Evolutionary conservation across 1,140 invertebrate species (phyloP).

Genomic region (Lordiphosa mommai): DNA sequence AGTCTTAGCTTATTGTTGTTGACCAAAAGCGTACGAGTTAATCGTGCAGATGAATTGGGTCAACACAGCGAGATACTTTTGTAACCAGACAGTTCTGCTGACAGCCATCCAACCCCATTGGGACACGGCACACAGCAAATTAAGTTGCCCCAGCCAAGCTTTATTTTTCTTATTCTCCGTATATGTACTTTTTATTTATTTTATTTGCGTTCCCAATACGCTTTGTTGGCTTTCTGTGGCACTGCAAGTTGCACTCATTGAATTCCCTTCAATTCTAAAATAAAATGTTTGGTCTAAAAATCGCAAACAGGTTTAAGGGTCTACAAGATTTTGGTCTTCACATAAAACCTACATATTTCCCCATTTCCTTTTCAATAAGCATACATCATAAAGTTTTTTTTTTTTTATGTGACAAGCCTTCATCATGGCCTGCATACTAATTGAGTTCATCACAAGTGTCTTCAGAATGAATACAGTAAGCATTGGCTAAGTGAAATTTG

Average conservation of each 20-base stretch:
- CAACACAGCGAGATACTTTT: conserved; percentile 25
- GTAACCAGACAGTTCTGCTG: background rate
- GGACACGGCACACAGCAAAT: conserved; percentile 26
- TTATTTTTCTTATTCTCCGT: background rate
- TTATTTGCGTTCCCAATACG: conserved; percentile 34
- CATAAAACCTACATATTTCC: conserved; percentile 52
- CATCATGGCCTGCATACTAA: conserved; percentile 49
- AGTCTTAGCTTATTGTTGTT: conserved; percentile 10
- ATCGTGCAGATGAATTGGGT: conserved; percentile 57
- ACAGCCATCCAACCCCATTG: conserved; percentile 9
- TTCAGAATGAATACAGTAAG: conserved; percentile 25
- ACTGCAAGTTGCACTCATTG: background rate
- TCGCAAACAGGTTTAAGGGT: conserved; percentile 19
- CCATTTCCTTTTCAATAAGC: conserved; percentile 61
- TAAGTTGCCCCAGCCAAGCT: conserved; percentile 22
- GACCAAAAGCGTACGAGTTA: conserved; percentile 44
- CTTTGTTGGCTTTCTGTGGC: conserved; percentile 27
- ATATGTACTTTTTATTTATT: conserved; percentile 12
- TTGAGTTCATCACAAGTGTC: conserved; percentile 32
- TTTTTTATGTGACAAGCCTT: background rate
- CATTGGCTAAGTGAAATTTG: conserved; percentile 5
- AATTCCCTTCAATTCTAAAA: background rate
- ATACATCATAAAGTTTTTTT: conserved; percentile 33
- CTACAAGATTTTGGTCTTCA: conserved; percentile 15
- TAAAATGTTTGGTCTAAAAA: conserved; percentile 10